A percentile compares a stretch with the other conserved stretches of the same genome.
Evolutionary conservation across 1,140 invertebrate genomes (phyloP).

Genomic region (Atta texana): DNA sequence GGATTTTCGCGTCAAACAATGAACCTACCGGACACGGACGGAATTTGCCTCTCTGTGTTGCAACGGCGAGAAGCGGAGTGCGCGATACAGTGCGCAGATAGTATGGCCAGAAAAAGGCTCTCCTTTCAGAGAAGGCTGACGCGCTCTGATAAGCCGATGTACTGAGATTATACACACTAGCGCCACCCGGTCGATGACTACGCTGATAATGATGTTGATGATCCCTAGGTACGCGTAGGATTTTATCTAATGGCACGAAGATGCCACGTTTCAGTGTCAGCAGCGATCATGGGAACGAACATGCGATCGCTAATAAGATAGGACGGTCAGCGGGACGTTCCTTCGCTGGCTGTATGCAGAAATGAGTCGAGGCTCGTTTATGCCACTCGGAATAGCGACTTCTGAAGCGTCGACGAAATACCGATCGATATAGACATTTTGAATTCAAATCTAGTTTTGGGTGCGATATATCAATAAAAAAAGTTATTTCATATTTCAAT

Average conservation of each 20-base stretch:
- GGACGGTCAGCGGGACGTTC: constrained; percentile 42
- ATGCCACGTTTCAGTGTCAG: constrained; percentile 52
- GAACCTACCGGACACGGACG: constrained; percentile 12
- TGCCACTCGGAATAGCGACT: not conserved
- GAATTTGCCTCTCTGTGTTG: constrained; percentile 9
- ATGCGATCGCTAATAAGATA: constrained; percentile 59
- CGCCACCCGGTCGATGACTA: constrained; percentile 61
- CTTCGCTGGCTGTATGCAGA: not conserved
- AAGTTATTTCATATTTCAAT: not conserved
- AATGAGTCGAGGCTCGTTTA: constrained; percentile 16
- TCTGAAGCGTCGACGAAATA: not conserved
- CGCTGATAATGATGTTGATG: constrained; percentile 60
- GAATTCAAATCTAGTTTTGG: not conserved
- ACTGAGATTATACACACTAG: constrained; percentile 56
- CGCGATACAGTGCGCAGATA: constrained; percentile 46
- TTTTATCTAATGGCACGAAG: constrained; percentile 58
- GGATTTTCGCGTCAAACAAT: constrained; percentile 25
- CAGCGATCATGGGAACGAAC: constrained; percentile 53
- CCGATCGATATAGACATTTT: constrained; percentile 7
- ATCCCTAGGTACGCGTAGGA: constrained; percentile 58
- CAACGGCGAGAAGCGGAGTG: not conserved
- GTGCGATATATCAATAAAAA: not conserved
- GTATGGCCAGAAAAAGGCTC: constrained; percentile 21
- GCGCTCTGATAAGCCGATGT: constrained; percentile 42
- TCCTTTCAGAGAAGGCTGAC: constrained; percentile 27